Base-by-base conservation (phyloP, 2,113 vertebrate genomes). In the Nestor notabilis region DNA sequence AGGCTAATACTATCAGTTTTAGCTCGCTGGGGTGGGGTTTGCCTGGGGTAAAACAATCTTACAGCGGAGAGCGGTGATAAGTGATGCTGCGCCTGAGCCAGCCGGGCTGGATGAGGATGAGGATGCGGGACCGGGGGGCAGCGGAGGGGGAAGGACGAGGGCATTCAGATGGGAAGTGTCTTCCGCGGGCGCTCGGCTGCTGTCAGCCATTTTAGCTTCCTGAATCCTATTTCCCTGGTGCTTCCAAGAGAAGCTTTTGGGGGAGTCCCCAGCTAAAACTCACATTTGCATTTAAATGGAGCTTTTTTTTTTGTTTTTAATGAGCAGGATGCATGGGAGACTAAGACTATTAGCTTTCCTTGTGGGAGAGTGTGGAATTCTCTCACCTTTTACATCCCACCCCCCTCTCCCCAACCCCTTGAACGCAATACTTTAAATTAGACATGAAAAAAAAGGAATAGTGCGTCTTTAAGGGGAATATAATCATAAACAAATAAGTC, bases 201-300 rank as follows among this genome's bases (percentile, higher is more conserved):
- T 78, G 92, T 95, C 97, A 97, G 97, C 97, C 97, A 97, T 97
- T 96, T 97, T 97, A 97, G 86, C 17, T 46, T 91, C 91, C 97
- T 60, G 64, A 93, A 93, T 96, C 82, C 94, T 89, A 96, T 97
- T 97, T 97, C 96, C 97, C 97, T 91, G 77, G 96, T 95, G 94
- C 87, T 97, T 96, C 92, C 83, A 33, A 95, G 69, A 93, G 95
- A 47, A 93, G 91, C 96, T 98, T 98, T 97, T 97, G 94, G 97
- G 96, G 96, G 97, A 97, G 97, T 96, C 95, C 95, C 93, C 95
- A 97, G 98, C 96, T 97, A 97, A 96, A 95, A 98, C 97, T 97
- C 92, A 66, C 97, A 98, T 98, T 98, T 98, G 98, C 98, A 98
- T 98, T 98, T 98, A 98, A 98, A 98, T 98, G 97, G 98, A 98